Conservation (phyloP, 2,113 vertebrate species). For the Dicaeum eximium region DNA sequence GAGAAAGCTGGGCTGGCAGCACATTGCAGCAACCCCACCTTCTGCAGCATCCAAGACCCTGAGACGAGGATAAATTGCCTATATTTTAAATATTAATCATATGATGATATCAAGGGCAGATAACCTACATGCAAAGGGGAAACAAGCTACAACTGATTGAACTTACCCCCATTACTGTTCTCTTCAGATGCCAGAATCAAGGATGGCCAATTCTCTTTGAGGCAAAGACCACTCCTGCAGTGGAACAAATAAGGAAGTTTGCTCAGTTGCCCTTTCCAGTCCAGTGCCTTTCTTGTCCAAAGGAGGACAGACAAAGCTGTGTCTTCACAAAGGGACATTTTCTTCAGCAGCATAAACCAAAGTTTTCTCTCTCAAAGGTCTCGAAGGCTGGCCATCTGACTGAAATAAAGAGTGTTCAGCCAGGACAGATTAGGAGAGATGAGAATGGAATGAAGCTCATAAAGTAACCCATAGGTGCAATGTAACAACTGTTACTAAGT, state of each 20-base stretch:
- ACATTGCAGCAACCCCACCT: neutral
- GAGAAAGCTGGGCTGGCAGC: neutral
- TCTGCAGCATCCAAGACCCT: neutral
- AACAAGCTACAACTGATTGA: neutral
- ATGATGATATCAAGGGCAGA: neutral
- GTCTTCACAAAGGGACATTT: neutral
- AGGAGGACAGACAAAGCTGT: neutral
- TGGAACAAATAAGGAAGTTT: neutral
- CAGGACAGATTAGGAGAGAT: neutral
- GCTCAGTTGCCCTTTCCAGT: neutral
- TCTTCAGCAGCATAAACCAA: neutral
- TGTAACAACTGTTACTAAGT: neutral
- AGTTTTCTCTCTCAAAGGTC: neutral
- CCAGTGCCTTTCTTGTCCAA: too few species aligned
- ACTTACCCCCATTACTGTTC: neutral
- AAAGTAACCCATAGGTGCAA: neutral
- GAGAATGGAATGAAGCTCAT: neutral
- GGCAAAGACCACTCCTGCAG: neutral
- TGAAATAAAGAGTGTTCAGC: neutral
- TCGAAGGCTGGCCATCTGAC: neutral
- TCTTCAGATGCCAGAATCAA: neutral
- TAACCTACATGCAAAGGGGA: neutral
- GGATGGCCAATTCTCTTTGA: neutral
- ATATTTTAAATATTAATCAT: neutral
- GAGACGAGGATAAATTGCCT: neutral